These are phyloP conservation scores for Myocastor coypus DNA, from an alignment of 2,113 vertebrate genomes.

Conservation along the genomic window DNA sequence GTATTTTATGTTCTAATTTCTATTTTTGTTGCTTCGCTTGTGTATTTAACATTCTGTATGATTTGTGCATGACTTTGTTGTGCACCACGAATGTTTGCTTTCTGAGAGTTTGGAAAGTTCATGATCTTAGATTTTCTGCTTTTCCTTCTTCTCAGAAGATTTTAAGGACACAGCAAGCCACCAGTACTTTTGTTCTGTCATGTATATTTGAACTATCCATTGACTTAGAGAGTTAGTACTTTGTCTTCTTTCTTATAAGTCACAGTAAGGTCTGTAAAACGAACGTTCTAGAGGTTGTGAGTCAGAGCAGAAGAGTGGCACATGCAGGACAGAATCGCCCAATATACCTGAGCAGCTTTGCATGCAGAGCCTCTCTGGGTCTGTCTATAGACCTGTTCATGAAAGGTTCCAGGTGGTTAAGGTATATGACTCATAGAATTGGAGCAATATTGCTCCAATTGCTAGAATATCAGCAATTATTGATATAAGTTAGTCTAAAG, in stretches of 20 bases:
- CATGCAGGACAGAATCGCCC: background rate
- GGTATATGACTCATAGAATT: background rate
- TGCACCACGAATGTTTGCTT: background rate
- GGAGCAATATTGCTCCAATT: too few relatives aligned
- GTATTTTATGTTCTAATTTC: background rate
- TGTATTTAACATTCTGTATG: background rate
- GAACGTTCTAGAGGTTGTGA: background rate
- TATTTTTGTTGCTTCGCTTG: background rate
- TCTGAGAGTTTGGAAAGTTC: background rate
- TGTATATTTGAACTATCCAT: background rate
- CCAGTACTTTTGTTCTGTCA: background rate
- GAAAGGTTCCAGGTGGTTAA: background rate
- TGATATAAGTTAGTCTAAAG: background rate
- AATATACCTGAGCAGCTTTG: background rate
- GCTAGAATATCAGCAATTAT: background rate
- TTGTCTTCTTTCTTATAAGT: background rate
- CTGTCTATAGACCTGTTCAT: background rate
- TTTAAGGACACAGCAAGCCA: background rate
- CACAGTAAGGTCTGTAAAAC: background rate
- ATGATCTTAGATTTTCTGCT: background rate
- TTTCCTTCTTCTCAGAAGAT: background rate
- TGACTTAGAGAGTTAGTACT: slow-evolving; percentile 1
- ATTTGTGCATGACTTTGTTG: slow-evolving; percentile 17
- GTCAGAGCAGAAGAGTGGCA: background rate
- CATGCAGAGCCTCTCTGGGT: background rate